These are phyloP conservation scores for Taeniopygia guttata DNA, from an alignment of 2,797 vertebrate genomes.

Conservation along the genomic window DNA sequence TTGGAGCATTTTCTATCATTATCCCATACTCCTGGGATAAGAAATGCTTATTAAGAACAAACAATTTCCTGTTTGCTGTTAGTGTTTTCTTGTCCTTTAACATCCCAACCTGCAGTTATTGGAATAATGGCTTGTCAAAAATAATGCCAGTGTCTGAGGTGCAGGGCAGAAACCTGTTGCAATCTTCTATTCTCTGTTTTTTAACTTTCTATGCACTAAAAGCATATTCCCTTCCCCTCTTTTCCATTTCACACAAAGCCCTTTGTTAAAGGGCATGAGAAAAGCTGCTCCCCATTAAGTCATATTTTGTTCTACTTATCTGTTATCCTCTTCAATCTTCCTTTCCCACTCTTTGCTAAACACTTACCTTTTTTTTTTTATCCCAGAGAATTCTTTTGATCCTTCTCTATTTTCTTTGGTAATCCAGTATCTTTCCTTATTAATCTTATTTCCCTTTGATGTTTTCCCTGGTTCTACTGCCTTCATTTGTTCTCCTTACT, in stretches of 20 bases:
- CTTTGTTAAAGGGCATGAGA: background rate
- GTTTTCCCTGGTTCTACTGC: background rate
- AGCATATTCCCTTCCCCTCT: background rate
- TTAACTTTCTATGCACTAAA: background rate
- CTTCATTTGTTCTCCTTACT: background rate
- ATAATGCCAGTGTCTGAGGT: background rate
- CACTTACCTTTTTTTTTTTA: background rate
- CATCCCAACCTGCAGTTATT: background rate
- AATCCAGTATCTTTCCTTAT: background rate
- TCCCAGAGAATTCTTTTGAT: background rate
- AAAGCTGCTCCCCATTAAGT: background rate
- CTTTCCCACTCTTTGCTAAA: background rate
- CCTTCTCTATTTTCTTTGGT: background rate
- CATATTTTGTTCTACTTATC: background rate
- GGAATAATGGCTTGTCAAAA: background rate
- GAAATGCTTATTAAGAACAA: background rate
- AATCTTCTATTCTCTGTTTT: background rate
- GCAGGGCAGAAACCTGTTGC: background rate
- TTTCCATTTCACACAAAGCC: background rate
- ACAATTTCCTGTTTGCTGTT: background rate
- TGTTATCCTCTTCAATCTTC: background rate
- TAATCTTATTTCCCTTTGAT: background rate
- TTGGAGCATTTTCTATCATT: background rate
- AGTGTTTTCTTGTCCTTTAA: background rate
- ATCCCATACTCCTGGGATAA: background rate